phyloP scores from a whole-genome alignment of 64 coral and sea anemone species.

The Montipora capricornis region DNA sequence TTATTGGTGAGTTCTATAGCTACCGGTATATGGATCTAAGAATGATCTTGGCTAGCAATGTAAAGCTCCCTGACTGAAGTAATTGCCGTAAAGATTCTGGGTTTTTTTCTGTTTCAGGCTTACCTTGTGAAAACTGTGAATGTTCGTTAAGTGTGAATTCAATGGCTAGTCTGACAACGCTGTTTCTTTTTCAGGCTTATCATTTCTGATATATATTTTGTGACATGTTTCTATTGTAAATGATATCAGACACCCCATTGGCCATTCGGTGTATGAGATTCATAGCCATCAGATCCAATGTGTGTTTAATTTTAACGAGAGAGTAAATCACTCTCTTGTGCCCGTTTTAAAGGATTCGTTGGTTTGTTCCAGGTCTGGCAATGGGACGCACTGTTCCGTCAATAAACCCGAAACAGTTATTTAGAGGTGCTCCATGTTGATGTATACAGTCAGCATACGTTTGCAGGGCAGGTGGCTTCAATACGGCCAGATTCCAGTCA shows the following conservation, averaged over 20 bases:
- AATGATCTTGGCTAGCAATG: background rate
- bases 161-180: too few species aligned
- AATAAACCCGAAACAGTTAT: background rate
- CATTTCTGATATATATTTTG: too few species aligned
- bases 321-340: background rate
- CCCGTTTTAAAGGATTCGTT: constrained; percentile 4
- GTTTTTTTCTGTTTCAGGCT: background rate
- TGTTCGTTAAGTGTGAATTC: too few species aligned
- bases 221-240: too few species aligned
- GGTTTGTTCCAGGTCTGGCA: background rate
- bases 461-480: background rate
- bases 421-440: background rate
- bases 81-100: background rate
- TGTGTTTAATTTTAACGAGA: background rate
- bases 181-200: too few species aligned
- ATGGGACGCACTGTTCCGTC: background rate
- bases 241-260: background rate
- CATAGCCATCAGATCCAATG: background rate
- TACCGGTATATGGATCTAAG: background rate
- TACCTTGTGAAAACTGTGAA: background rate
- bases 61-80: background rate
- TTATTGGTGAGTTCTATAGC: background rate
- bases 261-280: background rate
- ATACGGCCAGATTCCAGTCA: constrained; percentile 17
- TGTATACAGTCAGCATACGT: background rate